Evolutionary conservation across 1,140 invertebrate species (phyloP).

Genomic region (Drosophila rufa): DNA sequence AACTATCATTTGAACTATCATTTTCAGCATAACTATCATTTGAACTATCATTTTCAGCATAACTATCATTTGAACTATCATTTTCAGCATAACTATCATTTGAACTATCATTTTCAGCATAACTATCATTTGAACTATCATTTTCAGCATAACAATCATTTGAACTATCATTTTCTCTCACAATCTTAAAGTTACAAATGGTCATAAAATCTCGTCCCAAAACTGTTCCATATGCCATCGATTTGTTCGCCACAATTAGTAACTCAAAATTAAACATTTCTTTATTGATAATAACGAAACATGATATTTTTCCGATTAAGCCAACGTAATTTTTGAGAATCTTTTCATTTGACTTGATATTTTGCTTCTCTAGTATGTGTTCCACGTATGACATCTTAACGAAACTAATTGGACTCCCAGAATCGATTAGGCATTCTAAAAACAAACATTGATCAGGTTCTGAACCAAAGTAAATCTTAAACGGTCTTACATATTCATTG

Average conservation of each 20-base stretch:
- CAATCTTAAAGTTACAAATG: not conserved
- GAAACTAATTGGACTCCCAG: slow-evolving; percentile 8
- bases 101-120: too few relatives aligned
- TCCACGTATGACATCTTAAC: not conserved
- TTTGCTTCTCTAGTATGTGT: not conserved
- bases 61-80: too few relatives aligned
- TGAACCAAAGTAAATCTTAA: not conserved
- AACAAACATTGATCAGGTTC: not conserved
- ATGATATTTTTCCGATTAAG: slow-evolving; percentile 4
- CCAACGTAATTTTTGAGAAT: not conserved
- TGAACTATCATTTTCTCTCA: not conserved
- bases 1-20: not conserved
- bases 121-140: too few relatives aligned
- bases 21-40: too few relatives aligned
- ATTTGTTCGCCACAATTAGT: not conserved
- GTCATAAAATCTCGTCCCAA: slow-evolving; percentile 9
- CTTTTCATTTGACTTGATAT: not conserved
- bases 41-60: too few relatives aligned
- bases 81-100: too few relatives aligned
- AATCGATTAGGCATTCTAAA: slow-evolving; percentile 4
- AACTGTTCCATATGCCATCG: not conserved
- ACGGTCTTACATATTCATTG: slow-evolving; percentile 4
- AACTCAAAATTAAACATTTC: slow-evolving; percentile 1
- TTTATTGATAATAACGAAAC: not conserved
- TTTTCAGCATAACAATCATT: too few relatives aligned